These are phyloP conservation scores for Sipha flava DNA, from an alignment of 1,140 invertebrate genomes.

Conservation along the genomic window DNA sequence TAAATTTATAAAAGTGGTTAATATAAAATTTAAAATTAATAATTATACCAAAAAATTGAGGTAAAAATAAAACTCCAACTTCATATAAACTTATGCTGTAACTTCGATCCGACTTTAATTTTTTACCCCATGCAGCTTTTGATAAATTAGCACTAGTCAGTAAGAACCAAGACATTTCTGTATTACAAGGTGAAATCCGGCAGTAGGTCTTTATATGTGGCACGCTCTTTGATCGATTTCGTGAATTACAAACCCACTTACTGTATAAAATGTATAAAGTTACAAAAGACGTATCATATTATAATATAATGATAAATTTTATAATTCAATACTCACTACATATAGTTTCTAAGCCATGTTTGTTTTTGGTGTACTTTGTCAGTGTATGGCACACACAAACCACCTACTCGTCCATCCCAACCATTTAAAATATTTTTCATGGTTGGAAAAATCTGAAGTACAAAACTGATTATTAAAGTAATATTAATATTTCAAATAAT, in stretches of 20 bases:
- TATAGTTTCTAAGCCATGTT: slow-evolving; percentile 64
- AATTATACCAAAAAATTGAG: slow-evolving; percentile 62
- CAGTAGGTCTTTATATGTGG: slow-evolving; percentile 92
- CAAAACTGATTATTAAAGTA: not conserved
- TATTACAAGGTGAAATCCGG: slow-evolving; percentile 58
- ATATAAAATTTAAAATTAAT: not conserved
- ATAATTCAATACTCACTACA: slow-evolving; percentile 57
- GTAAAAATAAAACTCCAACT: slow-evolving; percentile 81
- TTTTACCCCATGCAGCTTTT: slow-evolving; percentile 86
- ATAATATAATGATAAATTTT: not conserved
- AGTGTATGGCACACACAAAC: slow-evolving; percentile 83
- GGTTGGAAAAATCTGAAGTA: slow-evolving; percentile 56
- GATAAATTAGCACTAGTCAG: slow-evolving; percentile 89
- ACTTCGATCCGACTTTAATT: slow-evolving; percentile 55
- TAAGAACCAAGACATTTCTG: slow-evolving; percentile 66
- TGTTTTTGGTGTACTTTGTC: slow-evolving; percentile 74
- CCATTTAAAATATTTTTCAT: slow-evolving; percentile 71
- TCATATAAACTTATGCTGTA: slow-evolving; percentile 74
- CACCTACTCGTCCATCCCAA: slow-evolving; percentile 73
- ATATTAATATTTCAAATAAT: not conserved
- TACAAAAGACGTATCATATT: no score
- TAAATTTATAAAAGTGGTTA: slow-evolving; percentile 2
- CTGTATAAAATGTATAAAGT: slow-evolving; percentile 49
- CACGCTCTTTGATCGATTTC: slow-evolving; percentile 64
- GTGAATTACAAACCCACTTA: slow-evolving; percentile 69